phyloP scores from a whole-genome alignment of 2,113 vertebrate species.

The Antechinus stuartii region DNA sequence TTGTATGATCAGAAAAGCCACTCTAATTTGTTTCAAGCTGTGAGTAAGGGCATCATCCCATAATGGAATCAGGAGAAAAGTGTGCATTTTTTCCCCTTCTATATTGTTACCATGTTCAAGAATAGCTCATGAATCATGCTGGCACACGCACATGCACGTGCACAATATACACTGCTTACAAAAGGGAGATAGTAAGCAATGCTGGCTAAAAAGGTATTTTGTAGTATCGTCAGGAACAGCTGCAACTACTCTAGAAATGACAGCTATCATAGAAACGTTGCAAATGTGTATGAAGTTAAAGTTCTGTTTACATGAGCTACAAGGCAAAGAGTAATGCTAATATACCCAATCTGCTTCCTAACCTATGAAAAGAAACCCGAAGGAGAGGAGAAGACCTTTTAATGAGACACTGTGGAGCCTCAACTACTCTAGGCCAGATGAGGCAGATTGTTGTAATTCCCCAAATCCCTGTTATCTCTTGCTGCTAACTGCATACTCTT shows the following conservation, averaged over 20 bases:
- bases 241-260: slow-evolving; percentile 58
- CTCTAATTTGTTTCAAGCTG: slow-evolving; percentile 77
- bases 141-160: not conserved
- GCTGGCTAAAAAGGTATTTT: slow-evolving; percentile 66
- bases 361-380: slow-evolving; percentile 37
- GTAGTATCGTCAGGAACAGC: slow-evolving; percentile 41
- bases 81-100: not conserved
- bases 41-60: slow-evolving; percentile 38
- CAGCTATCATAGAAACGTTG: slow-evolving; percentile 52
- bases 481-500: slow-evolving; percentile 22
- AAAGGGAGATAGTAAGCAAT: slow-evolving; percentile 34
- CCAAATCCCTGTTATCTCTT: slow-evolving; percentile 46
- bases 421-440: slow-evolving; percentile 51
- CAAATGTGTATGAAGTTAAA: slow-evolving; percentile 45
- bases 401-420: slow-evolving; percentile 62
- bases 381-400: slow-evolving; percentile 63
- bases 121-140: slow-evolving; percentile 26
- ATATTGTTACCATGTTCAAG: slow-evolving; percentile 28
- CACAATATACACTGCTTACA: slow-evolving; percentile 15
- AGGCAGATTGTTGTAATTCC: slow-evolving; percentile 50
- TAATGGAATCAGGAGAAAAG: slow-evolving; percentile 53
- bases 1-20: slow-evolving; percentile 61
- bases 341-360: not conserved
- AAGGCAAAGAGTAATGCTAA: slow-evolving; percentile 24
- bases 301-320: slow-evolving; percentile 48